Evolutionary conservation across 2,113 vertebrate species (phyloP), one percentile per base, ranked within the genome.

Genomic region (Platycercus adscitus): DNA sequence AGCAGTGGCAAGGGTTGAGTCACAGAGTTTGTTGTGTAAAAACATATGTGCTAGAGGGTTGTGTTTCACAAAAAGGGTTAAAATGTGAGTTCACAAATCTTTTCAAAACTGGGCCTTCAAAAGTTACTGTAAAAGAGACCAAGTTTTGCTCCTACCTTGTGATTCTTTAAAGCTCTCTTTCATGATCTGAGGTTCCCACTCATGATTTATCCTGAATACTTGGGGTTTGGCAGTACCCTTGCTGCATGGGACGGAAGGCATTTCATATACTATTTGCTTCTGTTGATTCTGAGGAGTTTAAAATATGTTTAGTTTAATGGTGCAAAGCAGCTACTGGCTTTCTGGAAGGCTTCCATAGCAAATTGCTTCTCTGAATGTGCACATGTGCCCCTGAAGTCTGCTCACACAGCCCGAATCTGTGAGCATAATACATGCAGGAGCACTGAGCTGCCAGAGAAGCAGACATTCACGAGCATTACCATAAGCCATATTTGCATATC

Each of bases 401-500:
- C 72, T 88, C 63, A 41, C 55, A 81, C 21, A 86, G 76, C 76
- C 71, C 79, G 78, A 79, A 81, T 90, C 91, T 95, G 76, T 80
- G 29, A 90, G 80, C 1, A 5, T 64, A 91, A 92, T 81, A 81
- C 89, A 44, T 76, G 86, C 3, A 0, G 89, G 86, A 81, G 6
- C 61, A 11, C 80, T 3, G 25, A 55, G 68, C 85, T 93, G 79
- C 93, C 91, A 89, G 89, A 91, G 79, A 82, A 83, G 63, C 87
- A 93, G 93, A 65, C 72, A 60, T 94, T 81, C 61, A 17, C 0
- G 0, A 72, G 81, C 43, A 88, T 92, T 88, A 71, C 86, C 82
- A 78, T 90, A 86, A 94, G 66, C 82, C 58, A 47, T 91, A 94
- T 96, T 95, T 95, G 93, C 91, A 86, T 94, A 93, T 97, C 88